phyloP scores from a whole-genome alignment of 2,797 vertebrate genomes.

The Neomorphus geoffroyi region DNA sequence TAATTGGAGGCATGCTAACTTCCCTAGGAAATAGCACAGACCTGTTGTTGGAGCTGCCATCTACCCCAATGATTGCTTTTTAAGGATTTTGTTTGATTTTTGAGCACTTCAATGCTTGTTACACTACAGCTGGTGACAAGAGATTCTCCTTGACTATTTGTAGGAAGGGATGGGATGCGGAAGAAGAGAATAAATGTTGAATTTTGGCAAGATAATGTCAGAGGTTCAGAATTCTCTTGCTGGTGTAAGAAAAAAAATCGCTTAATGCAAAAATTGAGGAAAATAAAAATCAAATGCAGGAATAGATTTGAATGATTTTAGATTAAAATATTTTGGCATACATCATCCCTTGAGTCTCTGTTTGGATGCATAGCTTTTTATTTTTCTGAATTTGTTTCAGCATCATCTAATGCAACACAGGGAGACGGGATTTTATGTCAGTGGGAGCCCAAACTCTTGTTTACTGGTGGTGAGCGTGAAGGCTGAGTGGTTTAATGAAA shows the following conservation, averaged over 20 bases:
- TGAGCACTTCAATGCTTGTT: background rate
- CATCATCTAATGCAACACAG: background rate
- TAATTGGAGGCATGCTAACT: background rate
- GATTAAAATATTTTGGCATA: background rate
- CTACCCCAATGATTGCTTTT: background rate
- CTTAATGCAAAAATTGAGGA: background rate
- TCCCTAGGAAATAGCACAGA: background rate
- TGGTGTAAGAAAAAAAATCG: background rate
- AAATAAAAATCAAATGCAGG: background rate
- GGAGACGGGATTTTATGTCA: background rate
- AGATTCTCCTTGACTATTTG: background rate
- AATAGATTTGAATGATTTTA: background rate
- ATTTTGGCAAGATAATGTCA: background rate
- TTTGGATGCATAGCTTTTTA: background rate
- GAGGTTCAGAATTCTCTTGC: background rate
- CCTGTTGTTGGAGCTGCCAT: background rate
- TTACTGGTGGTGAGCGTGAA: background rate
- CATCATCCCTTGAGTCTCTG: background rate
- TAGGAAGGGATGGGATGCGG: background rate
- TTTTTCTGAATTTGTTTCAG: background rate
- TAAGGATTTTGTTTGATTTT: background rate
- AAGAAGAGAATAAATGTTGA: background rate
- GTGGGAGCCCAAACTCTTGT: background rate
- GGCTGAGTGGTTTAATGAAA: background rate
- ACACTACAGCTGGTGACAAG: fast-evolving